Conservation (phyloP, 2,797 vertebrate species). For the Rhodeus uyekii region DNA sequence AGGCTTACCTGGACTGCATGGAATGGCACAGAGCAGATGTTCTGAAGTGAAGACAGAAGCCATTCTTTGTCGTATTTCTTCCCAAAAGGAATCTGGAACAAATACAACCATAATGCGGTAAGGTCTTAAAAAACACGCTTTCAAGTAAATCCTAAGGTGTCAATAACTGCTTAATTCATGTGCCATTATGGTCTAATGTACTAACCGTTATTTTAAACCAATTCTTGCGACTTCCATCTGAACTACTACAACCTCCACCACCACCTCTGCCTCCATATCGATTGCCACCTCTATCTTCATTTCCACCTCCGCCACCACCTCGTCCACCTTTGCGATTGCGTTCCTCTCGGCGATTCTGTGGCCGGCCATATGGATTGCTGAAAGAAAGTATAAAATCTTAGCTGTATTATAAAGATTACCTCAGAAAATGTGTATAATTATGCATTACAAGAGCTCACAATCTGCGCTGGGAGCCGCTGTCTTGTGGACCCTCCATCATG, state of each 20-base stretch:
- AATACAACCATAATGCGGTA: not conserved
- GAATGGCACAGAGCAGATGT: constrained; percentile 72
- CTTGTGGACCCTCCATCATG: constrained; percentile 75
- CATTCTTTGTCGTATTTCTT: constrained; percentile 81
- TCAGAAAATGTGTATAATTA: not conserved
- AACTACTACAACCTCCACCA: not conserved
- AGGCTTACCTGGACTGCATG: constrained; percentile 73
- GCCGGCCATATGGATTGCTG: constrained; percentile 77
- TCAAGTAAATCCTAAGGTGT: not conserved
- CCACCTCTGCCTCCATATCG: constrained; percentile 48
- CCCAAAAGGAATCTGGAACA: constrained; percentile 76
- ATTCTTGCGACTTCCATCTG: constrained; percentile 56
- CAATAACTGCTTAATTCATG: not conserved
- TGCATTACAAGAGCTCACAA: constrained; percentile 49
- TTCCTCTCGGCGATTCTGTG: constrained; percentile 67
- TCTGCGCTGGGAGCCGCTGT: constrained; percentile 59
- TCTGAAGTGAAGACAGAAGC: constrained; percentile 76
- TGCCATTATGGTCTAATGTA: not conserved
- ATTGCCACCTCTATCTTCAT: constrained; percentile 64
- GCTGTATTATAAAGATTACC: not conserved
- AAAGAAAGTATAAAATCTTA: not conserved
- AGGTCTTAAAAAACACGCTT: not conserved
- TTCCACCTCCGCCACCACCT: constrained; percentile 49
- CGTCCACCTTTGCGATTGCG: constrained; percentile 63
- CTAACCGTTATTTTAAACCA: constrained; percentile 83